A percentile compares a stretch with the other conserved stretches of the same genome.
Evolutionary conservation across 2,797 vertebrate species (phyloP).

Genomic region (Coreius guichenoti): DNA sequence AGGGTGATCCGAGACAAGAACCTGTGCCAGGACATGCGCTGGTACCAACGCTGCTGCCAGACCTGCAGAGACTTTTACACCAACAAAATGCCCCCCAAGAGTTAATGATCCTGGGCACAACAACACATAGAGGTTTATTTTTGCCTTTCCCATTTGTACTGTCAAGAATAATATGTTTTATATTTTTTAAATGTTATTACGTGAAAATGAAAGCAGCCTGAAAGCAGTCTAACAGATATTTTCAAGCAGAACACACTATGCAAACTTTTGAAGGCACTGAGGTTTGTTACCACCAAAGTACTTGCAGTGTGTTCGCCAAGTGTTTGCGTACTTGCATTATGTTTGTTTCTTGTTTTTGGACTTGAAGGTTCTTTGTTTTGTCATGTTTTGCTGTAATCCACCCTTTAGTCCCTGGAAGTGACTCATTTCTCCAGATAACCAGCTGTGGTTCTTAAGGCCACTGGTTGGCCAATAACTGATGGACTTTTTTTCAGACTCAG

Average conservation of each 20-base stretch:
- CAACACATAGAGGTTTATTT: constrained; percentile 52
- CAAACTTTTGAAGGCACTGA: constrained; percentile 20
- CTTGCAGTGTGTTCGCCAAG: not conserved
- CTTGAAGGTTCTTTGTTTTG: constrained; percentile 73
- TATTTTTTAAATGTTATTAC: constrained; percentile 60
- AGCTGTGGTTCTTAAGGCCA: constrained; percentile 71
- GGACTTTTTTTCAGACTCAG: constrained; percentile 23
- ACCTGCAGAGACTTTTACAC: constrained; percentile 97
- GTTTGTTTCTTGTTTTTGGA: constrained; percentile 60
- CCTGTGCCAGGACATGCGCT: constrained; percentile 96
- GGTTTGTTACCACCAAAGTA: constrained; percentile 8
- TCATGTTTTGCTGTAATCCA: constrained; percentile 71
- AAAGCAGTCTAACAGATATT: constrained; percentile 53
- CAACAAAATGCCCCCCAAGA: constrained; percentile 85
- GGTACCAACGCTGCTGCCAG: constrained; percentile 97
- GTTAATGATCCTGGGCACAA: constrained; percentile 73
- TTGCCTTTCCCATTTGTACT: constrained; percentile 66
- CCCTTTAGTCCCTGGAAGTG: constrained; percentile 62
- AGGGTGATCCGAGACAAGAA: constrained; percentile 93
- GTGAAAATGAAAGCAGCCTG: constrained; percentile 50
- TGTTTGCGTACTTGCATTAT: constrained; percentile 6
- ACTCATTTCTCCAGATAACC: constrained; percentile 62
- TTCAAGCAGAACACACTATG: constrained; percentile 63
- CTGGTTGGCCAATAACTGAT: constrained; percentile 79
- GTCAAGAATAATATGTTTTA: constrained; percentile 56